Base-by-base conservation (phyloP, 1,140 invertebrate genomes). In the Diorhabda sublineata region DNA sequence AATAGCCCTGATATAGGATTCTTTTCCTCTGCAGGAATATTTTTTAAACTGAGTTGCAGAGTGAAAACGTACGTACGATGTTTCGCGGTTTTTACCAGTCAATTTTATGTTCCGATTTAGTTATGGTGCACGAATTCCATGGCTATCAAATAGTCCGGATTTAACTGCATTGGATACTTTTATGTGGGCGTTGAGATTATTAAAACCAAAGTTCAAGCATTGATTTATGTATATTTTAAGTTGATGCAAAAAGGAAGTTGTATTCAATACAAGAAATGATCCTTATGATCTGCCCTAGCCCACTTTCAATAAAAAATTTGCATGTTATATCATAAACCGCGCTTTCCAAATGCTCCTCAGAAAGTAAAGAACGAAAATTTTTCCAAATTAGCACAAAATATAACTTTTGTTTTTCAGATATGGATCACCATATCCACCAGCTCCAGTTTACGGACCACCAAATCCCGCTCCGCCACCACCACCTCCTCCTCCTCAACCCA, bases 401-500 rank as follows among this genome's bases (percentile, higher is more conserved):
- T n/a, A 61, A 4, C 42, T 41, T 42, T 61, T 64, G 4, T 26
- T 9, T 60, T 60, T 7, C 42, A 62, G 61, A n/a, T 62, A 41
- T 44, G 61, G 43, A 11, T 6, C n/a, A 47, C 61, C 52, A 26
- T 26, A 6, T 9, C 56, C 52, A 11, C 45, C 45, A 26, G 26
- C 63, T 5, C 63, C 63, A 64, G 42, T 9, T n/a, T 47, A 45
- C 3, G 44, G 43, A 64, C 63, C 63, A 6, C 7, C 41, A 2
- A 42, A 58, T 26, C 45, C 45, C 5, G 52, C 64, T 3, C 62
- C 62, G 7, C 6, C 11, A 64, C 62, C 63, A 11, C 56, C 56
- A n/a, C 56, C 64, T n/a, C 56, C 58, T 26, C 63, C 63, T 52
- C 63, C 63, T 2, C 56, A 26, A 7, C 64, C 64, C 5, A 43